phyloP scores from a whole-genome alignment of 2,113 vertebrate genomes.

The Alces alces region DNA sequence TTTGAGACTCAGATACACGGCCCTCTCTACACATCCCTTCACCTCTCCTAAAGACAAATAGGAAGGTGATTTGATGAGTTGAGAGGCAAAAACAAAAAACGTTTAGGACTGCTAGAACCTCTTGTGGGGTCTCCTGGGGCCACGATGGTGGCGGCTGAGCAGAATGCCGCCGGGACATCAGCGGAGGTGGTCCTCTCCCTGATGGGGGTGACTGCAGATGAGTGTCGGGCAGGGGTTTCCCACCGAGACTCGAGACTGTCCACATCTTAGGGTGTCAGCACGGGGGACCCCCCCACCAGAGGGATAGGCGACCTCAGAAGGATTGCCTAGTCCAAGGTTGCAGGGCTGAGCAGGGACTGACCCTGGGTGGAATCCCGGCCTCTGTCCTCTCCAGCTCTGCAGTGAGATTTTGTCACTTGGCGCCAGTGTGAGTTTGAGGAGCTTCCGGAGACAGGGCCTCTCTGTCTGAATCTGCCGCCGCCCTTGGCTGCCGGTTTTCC shows the following conservation, averaged over 20 bases:
- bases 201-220: neutral
- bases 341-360: neutral
- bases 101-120: neutral
- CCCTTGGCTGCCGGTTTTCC: constrained; percentile 66
- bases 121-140: neutral
- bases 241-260: neutral
- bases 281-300: neutral
- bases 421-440: constrained; percentile 56
- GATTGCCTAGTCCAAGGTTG: constrained; percentile 45
- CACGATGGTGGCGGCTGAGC: neutral
- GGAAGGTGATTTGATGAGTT: neutral
- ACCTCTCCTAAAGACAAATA: neutral
- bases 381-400: constrained; percentile 51
- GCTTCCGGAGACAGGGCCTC: constrained; percentile 65
- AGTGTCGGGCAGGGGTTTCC: neutral
- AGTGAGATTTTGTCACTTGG: neutral
- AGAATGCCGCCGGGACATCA: too few species aligned
- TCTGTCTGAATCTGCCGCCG: constrained; percentile 39
- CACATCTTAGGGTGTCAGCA: neutral
- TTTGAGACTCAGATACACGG: neutral
- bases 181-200: neutral
- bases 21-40: neutral
- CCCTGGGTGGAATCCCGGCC: constrained; percentile 41
- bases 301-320: neutral
- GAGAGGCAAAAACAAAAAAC: neutral